These are phyloP conservation scores for Chrysocyon brachyurus DNA, from an alignment of 2,797 vertebrate species.

Conservation along the genomic window DNA sequence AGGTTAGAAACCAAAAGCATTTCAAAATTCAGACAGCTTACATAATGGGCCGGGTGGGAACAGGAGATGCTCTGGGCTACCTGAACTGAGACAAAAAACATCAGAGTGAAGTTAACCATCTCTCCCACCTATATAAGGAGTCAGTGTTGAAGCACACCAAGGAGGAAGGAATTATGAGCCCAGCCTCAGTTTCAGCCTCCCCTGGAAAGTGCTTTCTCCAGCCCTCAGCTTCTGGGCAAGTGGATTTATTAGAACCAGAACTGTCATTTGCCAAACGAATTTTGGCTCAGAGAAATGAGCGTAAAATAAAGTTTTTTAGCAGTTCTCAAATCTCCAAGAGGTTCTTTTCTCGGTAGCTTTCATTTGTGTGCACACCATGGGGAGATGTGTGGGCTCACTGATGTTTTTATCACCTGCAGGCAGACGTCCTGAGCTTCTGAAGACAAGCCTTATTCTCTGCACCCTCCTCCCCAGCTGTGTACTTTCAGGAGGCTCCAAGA, in stretches of 20 bases:
- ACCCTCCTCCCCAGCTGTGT: accelerated
- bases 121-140: accelerated
- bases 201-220: neutral
- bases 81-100: neutral
- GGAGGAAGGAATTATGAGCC: neutral
- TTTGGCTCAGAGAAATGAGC: neutral
- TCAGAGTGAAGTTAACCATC: neutral
- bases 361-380: accelerated
- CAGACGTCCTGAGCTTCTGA: accelerated
- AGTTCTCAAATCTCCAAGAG: accelerated
- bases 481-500: too few species aligned
- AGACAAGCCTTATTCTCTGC: accelerated
- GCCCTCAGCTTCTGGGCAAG: neutral
- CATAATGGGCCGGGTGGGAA: neutral
- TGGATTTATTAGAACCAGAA: neutral
- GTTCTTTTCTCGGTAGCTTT: neutral
- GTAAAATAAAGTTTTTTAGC: neutral
- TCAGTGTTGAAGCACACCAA: neutral
- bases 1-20: neutral
- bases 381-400: accelerated
- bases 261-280: neutral
- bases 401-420: neutral
- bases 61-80: too few species aligned
- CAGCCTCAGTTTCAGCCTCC: neutral
- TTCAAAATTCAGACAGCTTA: neutral